These are phyloP conservation scores for Polypedilum vanderplanki DNA, from an alignment of 1,140 invertebrate species.

Conservation along the genomic window DNA sequence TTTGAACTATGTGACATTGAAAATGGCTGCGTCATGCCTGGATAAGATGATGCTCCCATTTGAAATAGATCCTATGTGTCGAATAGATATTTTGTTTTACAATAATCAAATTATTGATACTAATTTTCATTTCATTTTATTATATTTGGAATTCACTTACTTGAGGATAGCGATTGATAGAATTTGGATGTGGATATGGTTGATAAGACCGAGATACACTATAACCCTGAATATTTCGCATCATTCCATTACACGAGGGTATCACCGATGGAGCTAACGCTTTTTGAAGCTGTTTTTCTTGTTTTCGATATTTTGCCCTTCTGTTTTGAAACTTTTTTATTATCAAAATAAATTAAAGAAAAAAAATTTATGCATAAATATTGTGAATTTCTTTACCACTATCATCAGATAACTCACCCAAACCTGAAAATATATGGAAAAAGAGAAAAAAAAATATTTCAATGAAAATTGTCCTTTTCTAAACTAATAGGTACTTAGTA, in stretches of 20 bases:
- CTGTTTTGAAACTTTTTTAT: constrained; percentile 91
- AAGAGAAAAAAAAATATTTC: background rate
- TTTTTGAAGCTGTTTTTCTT: constrained; percentile 96
- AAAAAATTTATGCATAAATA: background rate
- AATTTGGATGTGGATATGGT: constrained; percentile 85
- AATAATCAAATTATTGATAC: constrained; percentile 9
- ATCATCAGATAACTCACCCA: constrained; percentile 32
- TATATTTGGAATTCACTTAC: constrained; percentile 47
- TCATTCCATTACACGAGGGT: constrained; percentile 88
- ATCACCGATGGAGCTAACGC: constrained; percentile 82
- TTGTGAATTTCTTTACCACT: no score
- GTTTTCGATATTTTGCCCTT: constrained; percentile 94
- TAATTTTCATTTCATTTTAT: constrained; percentile 3
- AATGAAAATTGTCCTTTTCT: background rate
- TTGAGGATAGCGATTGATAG: constrained; percentile 92
- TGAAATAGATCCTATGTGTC: constrained; percentile 51
- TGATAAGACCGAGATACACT: constrained; percentile 75
- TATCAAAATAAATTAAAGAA: background rate
- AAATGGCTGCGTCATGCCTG: constrained; percentile 87
- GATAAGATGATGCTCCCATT: constrained; percentile 86
- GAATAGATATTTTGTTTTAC: background rate
- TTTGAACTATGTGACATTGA: constrained; percentile 86
- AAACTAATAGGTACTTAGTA: background rate
- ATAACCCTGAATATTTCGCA: constrained; percentile 94
- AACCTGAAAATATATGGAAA: constrained; percentile 36